These are phyloP conservation scores for Apostichopus japonicus DNA, from an alignment of 35 echinoderm and acorn worm species.

Conservation along the genomic window DNA sequence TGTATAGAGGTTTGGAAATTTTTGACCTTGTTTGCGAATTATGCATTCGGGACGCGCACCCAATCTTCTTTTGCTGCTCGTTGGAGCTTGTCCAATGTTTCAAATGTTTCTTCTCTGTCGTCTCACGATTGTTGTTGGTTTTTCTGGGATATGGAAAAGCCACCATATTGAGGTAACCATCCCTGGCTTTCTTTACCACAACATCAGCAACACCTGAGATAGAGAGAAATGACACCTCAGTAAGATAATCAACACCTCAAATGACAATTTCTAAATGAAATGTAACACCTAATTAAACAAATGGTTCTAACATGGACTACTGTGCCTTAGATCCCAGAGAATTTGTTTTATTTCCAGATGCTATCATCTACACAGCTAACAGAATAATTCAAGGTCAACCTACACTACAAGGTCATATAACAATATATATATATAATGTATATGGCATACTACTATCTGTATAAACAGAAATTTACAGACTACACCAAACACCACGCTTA, in stretches of 20 bases:
- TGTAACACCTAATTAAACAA: too few species aligned
- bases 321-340: not conserved
- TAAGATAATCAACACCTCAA: too few species aligned
- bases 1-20: conserved; percentile 6
- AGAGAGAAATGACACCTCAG: not conserved
- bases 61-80: not conserved
- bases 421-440: too few species aligned
- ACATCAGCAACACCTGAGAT: conserved; percentile 78
- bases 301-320: not conserved
- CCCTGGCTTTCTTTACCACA: conserved; percentile 51
- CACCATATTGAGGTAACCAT: conserved; percentile 62
- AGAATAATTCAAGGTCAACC: too few species aligned
- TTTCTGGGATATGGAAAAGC: conserved; percentile 46
- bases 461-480: too few species aligned
- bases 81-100: not conserved
- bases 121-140: not conserved
- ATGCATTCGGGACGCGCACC: not conserved
- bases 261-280: too few species aligned
- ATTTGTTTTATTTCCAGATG: too few species aligned
- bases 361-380: too few species aligned
- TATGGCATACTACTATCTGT: too few species aligned
- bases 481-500: too few species aligned
- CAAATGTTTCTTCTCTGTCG: not conserved
- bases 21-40: conserved; percentile 8
- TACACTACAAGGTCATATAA: too few species aligned